Percentiles rank a stretch among this genome's conserved stretches.
These are phyloP conservation scores for Heterodera schachtii DNA, from an alignment of 1,140 invertebrate species.

Conservation along the genomic window DNA sequence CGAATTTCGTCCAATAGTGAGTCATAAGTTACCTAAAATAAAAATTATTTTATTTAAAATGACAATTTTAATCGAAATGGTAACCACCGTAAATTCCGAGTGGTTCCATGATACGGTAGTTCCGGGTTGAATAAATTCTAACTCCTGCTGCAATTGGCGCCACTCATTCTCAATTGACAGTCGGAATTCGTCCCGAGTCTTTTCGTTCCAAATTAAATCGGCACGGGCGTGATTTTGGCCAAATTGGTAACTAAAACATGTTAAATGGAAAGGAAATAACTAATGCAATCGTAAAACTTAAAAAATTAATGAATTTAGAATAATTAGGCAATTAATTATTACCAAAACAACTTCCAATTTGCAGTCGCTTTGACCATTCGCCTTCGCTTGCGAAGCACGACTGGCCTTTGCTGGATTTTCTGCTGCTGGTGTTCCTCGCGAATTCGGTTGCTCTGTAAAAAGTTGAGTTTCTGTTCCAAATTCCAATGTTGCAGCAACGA, in stretches of 20 bases:
- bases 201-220: slow-evolving; percentile 98
- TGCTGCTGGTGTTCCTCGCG: slow-evolving; percentile 29
- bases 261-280: slow-evolving; percentile 35
- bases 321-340: no score
- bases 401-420: slow-evolving; percentile 69
- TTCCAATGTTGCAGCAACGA: slow-evolving; percentile 87
- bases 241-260: slow-evolving; percentile 83
- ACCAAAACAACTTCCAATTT: slow-evolving; percentile 72
- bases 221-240: slow-evolving; percentile 88
- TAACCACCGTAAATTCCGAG: slow-evolving; percentile 73
- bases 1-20: slow-evolving; percentile 93
- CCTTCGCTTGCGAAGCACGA: slow-evolving; percentile 82
- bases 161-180: slow-evolving; percentile 91
- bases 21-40: slow-evolving; percentile 76
- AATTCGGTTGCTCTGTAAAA: slow-evolving; percentile 72
- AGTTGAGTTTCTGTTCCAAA: slow-evolving; percentile 73
- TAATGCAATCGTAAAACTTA: background rate
- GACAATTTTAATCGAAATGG: slow-evolving; percentile 1
- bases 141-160: slow-evolving; percentile 82
- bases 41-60: background rate
- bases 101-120: slow-evolving; percentile 90
- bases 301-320: background rate
- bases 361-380: slow-evolving; percentile 85
- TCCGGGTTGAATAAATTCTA: slow-evolving; percentile 75
- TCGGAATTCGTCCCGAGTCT: slow-evolving; percentile 71